Conservation (phyloP, 2,888 invertebrate species). For the Nipponacmea schrenckii region DNA sequence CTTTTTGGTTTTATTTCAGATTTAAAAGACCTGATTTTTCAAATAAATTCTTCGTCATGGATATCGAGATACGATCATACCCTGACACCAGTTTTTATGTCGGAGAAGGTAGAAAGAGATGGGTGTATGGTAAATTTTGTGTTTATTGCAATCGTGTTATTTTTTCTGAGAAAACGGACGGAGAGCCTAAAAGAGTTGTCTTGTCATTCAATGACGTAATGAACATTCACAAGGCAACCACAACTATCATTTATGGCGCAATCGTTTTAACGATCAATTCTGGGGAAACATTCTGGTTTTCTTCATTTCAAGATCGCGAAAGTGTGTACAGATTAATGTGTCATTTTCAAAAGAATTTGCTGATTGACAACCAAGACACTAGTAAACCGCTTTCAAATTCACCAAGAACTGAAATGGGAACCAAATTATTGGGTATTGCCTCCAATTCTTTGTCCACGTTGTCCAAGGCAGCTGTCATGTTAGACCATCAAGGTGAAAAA, state of each 20-base stretch:
- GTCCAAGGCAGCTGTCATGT: slow-evolving; percentile 1
- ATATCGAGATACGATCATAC: not conserved
- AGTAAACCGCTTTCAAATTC: not conserved
- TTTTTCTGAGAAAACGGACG: slow-evolving; percentile 5
- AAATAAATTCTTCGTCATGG: not conserved
- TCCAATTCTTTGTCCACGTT: slow-evolving; percentile 8
- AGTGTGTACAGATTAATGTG: slow-evolving; percentile 6
- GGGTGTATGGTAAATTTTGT: slow-evolving; percentile 14
- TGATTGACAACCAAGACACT: not conserved
- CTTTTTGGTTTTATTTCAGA: no score
- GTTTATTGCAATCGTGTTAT: slow-evolving; percentile 4
- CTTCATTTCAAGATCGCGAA: slow-evolving; percentile 14
- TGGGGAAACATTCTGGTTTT: slow-evolving; percentile 14
- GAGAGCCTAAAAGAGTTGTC: not conserved
- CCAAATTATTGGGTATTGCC: slow-evolving; percentile 9
- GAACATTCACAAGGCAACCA: slow-evolving; percentile 5
- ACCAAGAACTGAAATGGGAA: slow-evolving; percentile 15
- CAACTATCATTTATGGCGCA: slow-evolving; percentile 13
- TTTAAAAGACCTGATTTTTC: no score
- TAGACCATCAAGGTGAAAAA: slow-evolving; percentile 17
- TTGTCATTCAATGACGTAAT: not conserved
- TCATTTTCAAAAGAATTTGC: slow-evolving; percentile 9
- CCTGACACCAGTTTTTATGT: slow-evolving; percentile 10
- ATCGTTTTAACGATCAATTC: slow-evolving; percentile 1
- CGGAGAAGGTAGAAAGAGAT: not conserved